These are phyloP conservation scores for Schlechtendalia chinensis DNA, from an alignment of 1,140 invertebrate genomes.

Conservation along the genomic window DNA sequence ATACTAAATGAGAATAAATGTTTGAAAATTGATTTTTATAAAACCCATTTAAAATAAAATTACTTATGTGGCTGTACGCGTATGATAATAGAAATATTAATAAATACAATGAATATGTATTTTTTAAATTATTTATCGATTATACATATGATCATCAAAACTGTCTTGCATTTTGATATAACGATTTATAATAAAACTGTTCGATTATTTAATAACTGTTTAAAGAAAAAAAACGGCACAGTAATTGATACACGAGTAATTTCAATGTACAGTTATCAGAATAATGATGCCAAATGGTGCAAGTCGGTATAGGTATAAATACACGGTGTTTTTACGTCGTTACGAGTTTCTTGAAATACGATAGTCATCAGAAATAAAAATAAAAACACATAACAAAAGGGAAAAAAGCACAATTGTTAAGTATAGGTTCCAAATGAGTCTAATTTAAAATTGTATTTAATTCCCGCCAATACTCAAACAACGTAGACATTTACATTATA, in stretches of 20 bases:
- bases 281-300: conserved; percentile 29
- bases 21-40: too few species aligned
- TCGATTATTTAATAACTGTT: conserved; percentile 11
- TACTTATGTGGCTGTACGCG: too few species aligned
- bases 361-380: neutral
- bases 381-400: neutral
- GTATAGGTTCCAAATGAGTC: too few species aligned
- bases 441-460: neutral
- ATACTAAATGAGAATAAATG: too few species aligned
- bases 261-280: conserved; percentile 22
- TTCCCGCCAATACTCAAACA: neutral
- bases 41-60: too few species aligned
- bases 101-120: too few species aligned
- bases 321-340: neutral
- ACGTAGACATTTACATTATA: too few species aligned
- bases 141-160: neutral
- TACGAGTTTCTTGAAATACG: neutral
- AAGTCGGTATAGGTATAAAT: neutral
- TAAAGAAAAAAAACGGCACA: neutral
- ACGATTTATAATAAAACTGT: neutral
- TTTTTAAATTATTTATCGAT: neutral
- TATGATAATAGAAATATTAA: too few species aligned
- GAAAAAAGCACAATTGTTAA: too few species aligned
- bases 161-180: neutral
- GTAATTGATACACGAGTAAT: conserved; percentile 16